Evolutionary conservation across 2,888 invertebrate genomes (phyloP), one percentile per base, ranked within the genome.

Genomic region (Ephialtes manifestator): DNA sequence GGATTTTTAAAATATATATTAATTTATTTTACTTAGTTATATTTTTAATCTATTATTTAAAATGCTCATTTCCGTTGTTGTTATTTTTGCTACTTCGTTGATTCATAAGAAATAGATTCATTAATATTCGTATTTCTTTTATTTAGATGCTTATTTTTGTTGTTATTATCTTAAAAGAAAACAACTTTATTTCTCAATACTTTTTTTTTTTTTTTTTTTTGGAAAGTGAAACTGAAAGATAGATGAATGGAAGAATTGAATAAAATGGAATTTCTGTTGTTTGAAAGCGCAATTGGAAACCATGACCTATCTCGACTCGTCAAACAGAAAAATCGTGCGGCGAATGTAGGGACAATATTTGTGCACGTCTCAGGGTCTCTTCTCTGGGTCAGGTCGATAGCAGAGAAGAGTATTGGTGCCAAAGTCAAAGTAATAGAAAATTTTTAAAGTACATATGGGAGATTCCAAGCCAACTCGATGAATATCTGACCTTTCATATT

Each of bases 341-440:
- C 11, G 28, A 13, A 10, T 46, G 28, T n/a, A 58, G 55, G 4
- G 39, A 77, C 67, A 84, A 87, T 86, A 83, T 81, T 85, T 85
- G 79, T 70, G 60, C 51, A 84, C 58, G 83, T 80, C 84, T 53
- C 24, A 15, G 20, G 13, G 35, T 39, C 43, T 68, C 18, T 70
- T 53, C 77, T 81, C 63, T 68, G 78, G 70, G 53, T 84, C 70
- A 68, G 28, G 63, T 68, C 71, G 51, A 55, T n/a, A 65, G 35
- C 55, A 51, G 24, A 68, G 65, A 55, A 78, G 46, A 85, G 80
- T 67, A 48, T 39, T 18, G 24, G n/a, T 10, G 43, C 2, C 48
- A 24, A 55, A 60, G 13, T 76, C 65, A 70, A 75, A 68, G 82
- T 67, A 39, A 35, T 65, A 67, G 55, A 65, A 31, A 31, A 48